phyloP scores from a whole-genome alignment of 2,113 vertebrate genomes.

The Myanophis thanlyinensis region DNA sequence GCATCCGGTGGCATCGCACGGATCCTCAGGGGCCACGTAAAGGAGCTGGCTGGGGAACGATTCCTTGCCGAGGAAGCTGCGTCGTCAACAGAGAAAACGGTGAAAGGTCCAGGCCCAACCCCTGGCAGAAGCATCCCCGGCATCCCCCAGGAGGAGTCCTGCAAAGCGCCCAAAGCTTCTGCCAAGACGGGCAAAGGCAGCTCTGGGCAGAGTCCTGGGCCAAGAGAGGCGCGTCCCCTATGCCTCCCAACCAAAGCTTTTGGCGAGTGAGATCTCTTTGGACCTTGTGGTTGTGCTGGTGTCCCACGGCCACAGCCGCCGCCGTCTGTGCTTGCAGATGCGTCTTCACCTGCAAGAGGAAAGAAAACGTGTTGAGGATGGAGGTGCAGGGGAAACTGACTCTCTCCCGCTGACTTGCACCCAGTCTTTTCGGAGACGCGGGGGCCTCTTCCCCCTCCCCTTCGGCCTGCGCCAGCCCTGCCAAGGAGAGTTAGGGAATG shows the following conservation, averaged over 20 bases:
- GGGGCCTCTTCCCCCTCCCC: background rate
- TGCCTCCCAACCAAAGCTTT: background rate
- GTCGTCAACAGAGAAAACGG: background rate
- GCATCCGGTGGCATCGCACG: too few relatives aligned
- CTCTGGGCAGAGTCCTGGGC: too few relatives aligned
- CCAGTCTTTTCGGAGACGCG: background rate
- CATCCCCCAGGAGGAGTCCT: background rate
- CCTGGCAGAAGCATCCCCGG: background rate
- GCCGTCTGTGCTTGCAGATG: constrained; percentile 88
- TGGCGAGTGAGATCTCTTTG: background rate
- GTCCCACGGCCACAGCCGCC: constrained; percentile 81
- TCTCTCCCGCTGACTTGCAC: background rate
- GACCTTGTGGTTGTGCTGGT: constrained; percentile 94
- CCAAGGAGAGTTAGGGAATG: fast-evolving
- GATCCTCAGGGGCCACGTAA: background rate
- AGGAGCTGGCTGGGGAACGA: background rate
- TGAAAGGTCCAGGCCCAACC: background rate
- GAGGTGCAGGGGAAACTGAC: background rate
- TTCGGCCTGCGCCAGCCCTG: fast-evolving
- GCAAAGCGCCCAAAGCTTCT: background rate
- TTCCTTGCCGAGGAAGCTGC: too few relatives aligned
- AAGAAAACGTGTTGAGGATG: too few relatives aligned
- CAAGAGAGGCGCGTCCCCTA: background rate
- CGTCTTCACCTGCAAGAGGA: constrained; percentile 82
- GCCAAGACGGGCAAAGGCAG: background rate